Conservation (phyloP, 2,888 invertebrate genomes). For the Limnephilus auricula region DNA sequence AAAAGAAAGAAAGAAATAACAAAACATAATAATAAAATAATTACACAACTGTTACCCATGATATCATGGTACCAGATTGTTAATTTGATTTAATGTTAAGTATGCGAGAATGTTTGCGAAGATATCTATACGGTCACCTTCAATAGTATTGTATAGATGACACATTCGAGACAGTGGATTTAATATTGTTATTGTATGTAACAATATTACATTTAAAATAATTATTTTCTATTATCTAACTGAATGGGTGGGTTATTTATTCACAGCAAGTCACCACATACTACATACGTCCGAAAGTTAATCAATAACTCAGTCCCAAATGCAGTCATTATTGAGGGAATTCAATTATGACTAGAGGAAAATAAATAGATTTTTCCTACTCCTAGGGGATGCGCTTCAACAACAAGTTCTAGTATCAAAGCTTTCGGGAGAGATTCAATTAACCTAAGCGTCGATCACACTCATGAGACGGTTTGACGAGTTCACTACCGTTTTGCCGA, state of each 20-base stretch:
- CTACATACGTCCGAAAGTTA: neutral
- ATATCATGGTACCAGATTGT: too few relatives aligned
- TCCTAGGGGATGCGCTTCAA: conserved; percentile 37
- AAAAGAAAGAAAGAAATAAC: too few relatives aligned
- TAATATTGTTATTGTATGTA: too few relatives aligned
- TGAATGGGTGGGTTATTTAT: neutral
- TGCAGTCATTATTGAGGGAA: neutral
- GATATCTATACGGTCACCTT: too few relatives aligned
- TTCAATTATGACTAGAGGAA: conserved; percentile 23
- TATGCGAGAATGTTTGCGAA: too few relatives aligned
- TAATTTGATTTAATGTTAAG: too few relatives aligned
- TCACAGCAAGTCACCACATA: neutral
- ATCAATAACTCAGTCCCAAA: neutral
- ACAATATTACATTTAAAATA: too few relatives aligned
- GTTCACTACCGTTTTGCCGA: neutral
- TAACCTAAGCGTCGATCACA: conserved; percentile 64
- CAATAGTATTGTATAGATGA: too few relatives aligned
- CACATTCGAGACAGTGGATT: too few relatives aligned
- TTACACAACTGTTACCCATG: too few relatives aligned
- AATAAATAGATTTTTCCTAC: neutral
- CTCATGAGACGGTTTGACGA: conserved; percentile 51
- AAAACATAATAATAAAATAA: too few relatives aligned
- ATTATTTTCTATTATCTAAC: too few relatives aligned
- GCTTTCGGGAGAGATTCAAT: conserved; percentile 62
- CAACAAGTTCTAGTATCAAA: conserved; percentile 57